A percentile compares a stretch with the other conserved stretches of the same genome.
Conservation (phyloP, 2,797 vertebrate species). For the Cheirogaleus major region DNA sequence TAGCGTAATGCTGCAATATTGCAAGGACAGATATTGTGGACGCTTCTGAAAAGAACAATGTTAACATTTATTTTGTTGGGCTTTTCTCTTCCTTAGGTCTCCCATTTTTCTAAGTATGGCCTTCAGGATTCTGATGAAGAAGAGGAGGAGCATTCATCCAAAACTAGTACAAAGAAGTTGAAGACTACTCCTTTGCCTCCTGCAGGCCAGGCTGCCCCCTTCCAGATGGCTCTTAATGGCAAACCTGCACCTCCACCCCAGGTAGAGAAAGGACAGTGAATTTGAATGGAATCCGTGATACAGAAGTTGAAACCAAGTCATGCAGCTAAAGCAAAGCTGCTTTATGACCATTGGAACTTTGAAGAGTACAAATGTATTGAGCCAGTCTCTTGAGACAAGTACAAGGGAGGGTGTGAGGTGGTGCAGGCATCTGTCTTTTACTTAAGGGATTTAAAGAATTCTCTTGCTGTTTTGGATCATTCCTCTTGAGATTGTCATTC, state of each 20-base stretch:
- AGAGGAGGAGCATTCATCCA: conserved; percentile 89
- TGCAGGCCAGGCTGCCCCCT: conserved; percentile 82
- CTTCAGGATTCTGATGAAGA: conserved; percentile 97
- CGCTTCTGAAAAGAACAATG: not conserved
- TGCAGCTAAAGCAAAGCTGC: conserved; percentile 68
- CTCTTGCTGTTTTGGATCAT: conserved; percentile 58
- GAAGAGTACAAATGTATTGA: conserved; percentile 60
- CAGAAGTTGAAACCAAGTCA: conserved; percentile 68
- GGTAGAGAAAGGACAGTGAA: conserved; percentile 88
- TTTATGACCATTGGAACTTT: conserved; percentile 49
- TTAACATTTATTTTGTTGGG: conserved; percentile 46
- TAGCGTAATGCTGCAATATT: not conserved
- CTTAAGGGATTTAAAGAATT: conserved; percentile 63
- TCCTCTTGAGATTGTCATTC: conserved; percentile 59
- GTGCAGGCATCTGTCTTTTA: conserved; percentile 43
- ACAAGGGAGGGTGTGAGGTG: conserved; percentile 46
- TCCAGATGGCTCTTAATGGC: conserved; percentile 88
- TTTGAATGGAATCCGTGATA: conserved; percentile 64
- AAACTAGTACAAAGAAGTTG: conserved; percentile 93
- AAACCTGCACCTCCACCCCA: conserved; percentile 90
- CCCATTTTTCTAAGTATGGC: conserved; percentile 98
- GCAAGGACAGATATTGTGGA: not conserved
- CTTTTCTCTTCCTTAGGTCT: conserved; percentile 87
- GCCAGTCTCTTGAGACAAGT: conserved; percentile 26
- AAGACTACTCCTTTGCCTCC: conserved; percentile 89